phyloP scores from a whole-genome alignment of 1,140 invertebrate genomes.

The Lepidotrigona ventralis region DNA sequence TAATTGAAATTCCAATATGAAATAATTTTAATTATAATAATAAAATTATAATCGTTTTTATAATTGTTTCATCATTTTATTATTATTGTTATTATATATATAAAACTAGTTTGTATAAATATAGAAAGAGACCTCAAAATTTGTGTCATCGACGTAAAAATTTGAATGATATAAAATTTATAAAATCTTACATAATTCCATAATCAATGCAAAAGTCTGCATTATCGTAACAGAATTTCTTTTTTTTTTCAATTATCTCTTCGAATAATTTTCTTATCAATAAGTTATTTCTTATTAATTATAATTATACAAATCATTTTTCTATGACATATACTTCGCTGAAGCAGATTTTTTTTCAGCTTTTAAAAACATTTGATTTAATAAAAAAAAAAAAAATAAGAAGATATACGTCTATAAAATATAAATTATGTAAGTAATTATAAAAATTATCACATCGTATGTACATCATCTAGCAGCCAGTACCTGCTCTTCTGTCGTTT shows the following conservation, averaged over 20 bases:
- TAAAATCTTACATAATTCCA: background rate
- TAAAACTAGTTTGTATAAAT: background rate
- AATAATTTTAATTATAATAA: too few relatives aligned
- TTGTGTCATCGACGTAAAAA: background rate
- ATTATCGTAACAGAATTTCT: background rate
- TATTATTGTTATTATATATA: background rate
- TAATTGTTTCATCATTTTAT: too few relatives aligned
- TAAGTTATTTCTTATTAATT: background rate
- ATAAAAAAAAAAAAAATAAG: background rate
- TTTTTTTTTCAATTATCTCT: background rate
- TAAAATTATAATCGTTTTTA: too few relatives aligned
- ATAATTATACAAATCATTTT: background rate
- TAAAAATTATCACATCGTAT: background rate
- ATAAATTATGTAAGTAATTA: background rate
- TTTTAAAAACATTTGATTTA: background rate
- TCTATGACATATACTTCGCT: background rate
- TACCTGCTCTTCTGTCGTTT: background rate
- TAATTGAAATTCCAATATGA: too few relatives aligned
- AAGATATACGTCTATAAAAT: background rate
- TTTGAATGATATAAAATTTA: background rate
- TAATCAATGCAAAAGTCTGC: background rate
- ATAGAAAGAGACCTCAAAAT: background rate
- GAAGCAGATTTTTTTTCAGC: background rate
- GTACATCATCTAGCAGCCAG: background rate
- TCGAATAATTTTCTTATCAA: too few relatives aligned